Evolutionary conservation across 2,113 vertebrate genomes (phyloP).

Genomic region (Cheilinus undulatus): DNA sequence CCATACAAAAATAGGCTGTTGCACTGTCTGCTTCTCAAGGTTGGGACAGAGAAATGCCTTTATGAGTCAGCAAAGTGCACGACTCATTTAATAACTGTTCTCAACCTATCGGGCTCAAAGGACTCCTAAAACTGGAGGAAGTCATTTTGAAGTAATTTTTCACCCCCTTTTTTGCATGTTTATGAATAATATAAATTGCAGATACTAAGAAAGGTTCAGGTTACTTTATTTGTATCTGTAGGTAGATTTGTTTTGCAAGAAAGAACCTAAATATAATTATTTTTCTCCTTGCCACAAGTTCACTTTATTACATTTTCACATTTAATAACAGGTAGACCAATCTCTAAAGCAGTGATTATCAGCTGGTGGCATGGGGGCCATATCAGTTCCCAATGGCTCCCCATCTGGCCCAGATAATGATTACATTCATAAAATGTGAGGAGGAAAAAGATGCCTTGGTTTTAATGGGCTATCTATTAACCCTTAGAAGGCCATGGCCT

Average conservation of each 20-base stretch:
- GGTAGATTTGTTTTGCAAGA: too few relatives aligned
- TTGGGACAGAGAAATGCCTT: conserved; percentile 39
- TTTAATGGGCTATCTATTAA: too few relatives aligned
- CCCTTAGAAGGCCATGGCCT: too few relatives aligned
- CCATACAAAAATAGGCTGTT: conserved; percentile 40
- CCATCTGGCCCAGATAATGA: too few relatives aligned
- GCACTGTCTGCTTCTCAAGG: conserved; percentile 65
- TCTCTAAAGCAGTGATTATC: too few relatives aligned
- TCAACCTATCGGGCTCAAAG: conserved; percentile 18
- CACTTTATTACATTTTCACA: too few relatives aligned
- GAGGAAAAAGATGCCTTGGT: too few relatives aligned
- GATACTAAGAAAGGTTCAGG: not conserved
- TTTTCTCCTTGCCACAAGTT: not conserved
- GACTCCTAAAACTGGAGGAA: not conserved
- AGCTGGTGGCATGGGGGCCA: too few relatives aligned
- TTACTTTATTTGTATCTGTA: too few relatives aligned
- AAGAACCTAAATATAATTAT: not conserved
- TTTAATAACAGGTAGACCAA: too few relatives aligned
- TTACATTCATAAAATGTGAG: too few relatives aligned
- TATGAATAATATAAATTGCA: not conserved
- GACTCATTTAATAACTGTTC: conserved; percentile 41
- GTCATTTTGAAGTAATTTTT: not conserved
- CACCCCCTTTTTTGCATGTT: not conserved
- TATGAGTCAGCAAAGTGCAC: conserved; percentile 54
- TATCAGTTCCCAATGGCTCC: too few relatives aligned